Evolutionary conservation across 1,140 invertebrate species (phyloP).

Genomic region (Drosophila fuyamai): DNA sequence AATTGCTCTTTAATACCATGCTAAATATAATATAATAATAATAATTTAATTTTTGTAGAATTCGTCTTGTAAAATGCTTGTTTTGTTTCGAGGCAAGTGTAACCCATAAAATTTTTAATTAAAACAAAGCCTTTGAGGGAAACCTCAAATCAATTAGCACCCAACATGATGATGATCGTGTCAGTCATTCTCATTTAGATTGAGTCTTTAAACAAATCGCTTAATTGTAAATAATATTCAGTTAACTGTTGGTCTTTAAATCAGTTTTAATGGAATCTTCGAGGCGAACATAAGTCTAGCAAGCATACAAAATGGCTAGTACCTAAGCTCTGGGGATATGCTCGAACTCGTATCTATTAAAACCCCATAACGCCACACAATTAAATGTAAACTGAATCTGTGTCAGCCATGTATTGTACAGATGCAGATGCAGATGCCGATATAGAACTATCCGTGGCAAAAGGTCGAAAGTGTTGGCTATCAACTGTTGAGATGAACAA

Average conservation of each 20-base stretch:
- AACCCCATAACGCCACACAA: conserved; percentile 37
- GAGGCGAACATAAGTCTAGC: conserved; percentile 20
- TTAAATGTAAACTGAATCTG: conserved; percentile 51
- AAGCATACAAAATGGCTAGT: conserved; percentile 5
- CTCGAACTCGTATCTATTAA: conserved; percentile 14
- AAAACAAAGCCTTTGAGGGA: neutral
- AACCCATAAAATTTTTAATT: neutral
- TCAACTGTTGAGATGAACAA: conserved; percentile 34
- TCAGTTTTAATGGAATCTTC: conserved; percentile 8
- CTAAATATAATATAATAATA: neutral
- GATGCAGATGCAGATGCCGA: conserved; percentile 15
- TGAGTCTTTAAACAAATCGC: neutral
- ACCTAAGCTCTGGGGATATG: neutral
- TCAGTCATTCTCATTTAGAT: neutral
- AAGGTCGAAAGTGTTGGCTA: conserved; percentile 58
- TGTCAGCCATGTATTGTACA: conserved; percentile 46
- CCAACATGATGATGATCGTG: neutral
- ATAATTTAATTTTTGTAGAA: neutral
- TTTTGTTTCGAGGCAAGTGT: neutral
- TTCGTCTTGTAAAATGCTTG: neutral
- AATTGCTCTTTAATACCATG: too few species aligned
- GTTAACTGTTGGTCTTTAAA: conserved; percentile 6
- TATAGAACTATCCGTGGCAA: conserved; percentile 46
- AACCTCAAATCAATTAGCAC: too few species aligned
- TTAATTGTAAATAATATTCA: conserved; percentile 4